Conservation (phyloP, 1,140 invertebrate genomes). For the Zeugodacus cucurbitae region DNA sequence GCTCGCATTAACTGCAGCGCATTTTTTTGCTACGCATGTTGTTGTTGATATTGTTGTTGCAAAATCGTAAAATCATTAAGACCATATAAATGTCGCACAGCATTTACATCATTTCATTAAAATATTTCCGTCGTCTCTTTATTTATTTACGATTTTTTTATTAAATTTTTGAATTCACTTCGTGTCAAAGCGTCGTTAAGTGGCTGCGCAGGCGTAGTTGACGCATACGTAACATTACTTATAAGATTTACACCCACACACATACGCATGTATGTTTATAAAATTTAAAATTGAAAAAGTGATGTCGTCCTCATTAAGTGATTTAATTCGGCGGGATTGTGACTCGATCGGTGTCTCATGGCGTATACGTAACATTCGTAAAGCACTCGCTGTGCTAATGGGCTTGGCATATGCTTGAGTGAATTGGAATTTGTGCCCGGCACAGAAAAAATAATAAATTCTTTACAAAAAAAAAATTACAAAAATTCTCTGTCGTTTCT, state of each 20-base stretch:
- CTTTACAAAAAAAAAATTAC: not conserved
- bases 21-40: not conserved
- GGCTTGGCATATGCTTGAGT: too few species aligned
- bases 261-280: not conserved
- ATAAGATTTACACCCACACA: not conserved
- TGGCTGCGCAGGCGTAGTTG: not conserved
- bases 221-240: not conserved
- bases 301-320: not conserved
- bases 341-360: not conserved
- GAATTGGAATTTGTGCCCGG: not conserved
- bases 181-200: not conserved
- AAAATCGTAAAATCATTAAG: not conserved
- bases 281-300: not conserved
- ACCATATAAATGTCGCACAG: not conserved
- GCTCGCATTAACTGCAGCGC: not conserved
- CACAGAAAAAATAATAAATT: not conserved
- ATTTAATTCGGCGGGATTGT: not conserved
- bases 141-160: not conserved
- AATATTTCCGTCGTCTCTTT: not conserved
- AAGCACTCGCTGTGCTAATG: not conserved
- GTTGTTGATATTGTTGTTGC: not conserved
- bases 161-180: not conserved
- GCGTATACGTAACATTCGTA: not conserved
- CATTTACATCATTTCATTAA: not conserved
- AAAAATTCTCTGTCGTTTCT: not conserved